phyloP scores from a whole-genome alignment of 1,140 invertebrate species.

The Rhagoletis zephyria region DNA sequence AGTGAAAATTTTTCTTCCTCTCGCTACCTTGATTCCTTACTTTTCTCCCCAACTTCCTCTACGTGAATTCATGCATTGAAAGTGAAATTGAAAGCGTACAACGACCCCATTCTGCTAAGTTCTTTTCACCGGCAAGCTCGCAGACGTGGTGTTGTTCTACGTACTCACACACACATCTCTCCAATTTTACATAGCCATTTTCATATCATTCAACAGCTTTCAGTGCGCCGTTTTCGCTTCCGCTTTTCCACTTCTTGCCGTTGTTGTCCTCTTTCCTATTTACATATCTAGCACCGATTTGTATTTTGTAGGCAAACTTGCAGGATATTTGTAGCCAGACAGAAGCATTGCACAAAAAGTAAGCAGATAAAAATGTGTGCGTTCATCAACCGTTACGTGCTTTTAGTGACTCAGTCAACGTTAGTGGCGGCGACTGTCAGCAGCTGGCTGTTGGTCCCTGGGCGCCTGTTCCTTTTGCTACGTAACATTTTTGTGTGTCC shows the following conservation, averaged over 20 bases:
- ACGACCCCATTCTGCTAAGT: slow-evolving; percentile 8
- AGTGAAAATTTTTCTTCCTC: not conserved
- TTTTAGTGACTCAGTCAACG: not conserved
- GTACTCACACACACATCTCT: not conserved
- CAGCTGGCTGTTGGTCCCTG: not conserved
- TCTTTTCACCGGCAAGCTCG: not conserved
- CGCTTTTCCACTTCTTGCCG: slow-evolving; percentile 20
- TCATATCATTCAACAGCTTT: slow-evolving; percentile 52
- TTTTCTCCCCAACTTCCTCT: not conserved
- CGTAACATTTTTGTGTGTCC: slow-evolving; percentile 52
- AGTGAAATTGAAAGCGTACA: slow-evolving; percentile 54
- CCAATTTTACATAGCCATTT: slow-evolving; percentile 37
- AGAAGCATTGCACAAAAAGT: not conserved
- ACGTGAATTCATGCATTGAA: slow-evolving; percentile 27
- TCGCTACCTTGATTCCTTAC: not conserved
- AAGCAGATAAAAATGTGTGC: not conserved
- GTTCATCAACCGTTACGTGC: slow-evolving; percentile 4
- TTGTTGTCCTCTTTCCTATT: slow-evolving; percentile 3
- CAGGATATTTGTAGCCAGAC: not conserved
- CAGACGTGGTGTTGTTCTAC: not conserved
- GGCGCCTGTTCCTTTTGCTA: slow-evolving; percentile 10
- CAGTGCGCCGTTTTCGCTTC: slow-evolving; percentile 25
- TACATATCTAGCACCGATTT: not conserved
- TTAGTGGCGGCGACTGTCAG: not conserved
- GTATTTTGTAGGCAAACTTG: slow-evolving; percentile 27